A percentile compares a stretch with the other conserved stretches of the same genome.
Conservation (phyloP, 2,113 vertebrate genomes). For the Sterna hirundo region DNA sequence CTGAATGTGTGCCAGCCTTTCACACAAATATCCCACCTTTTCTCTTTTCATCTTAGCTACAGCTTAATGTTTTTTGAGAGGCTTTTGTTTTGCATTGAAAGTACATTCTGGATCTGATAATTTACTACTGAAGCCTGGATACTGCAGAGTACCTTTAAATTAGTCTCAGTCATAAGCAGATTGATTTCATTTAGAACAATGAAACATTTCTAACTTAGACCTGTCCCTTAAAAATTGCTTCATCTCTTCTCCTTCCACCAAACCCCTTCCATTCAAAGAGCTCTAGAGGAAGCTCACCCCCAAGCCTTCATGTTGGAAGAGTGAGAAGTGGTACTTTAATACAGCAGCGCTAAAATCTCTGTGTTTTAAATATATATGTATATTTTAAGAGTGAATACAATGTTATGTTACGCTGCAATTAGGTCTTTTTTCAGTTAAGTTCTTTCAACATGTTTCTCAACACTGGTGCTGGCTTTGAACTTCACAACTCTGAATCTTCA, state of each 20-base stretch:
- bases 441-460: not conserved
- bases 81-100: not conserved
- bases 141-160: not conserved
- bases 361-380: not conserved
- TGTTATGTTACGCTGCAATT: not conserved
- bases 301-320: not conserved
- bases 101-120: not conserved
- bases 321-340: not conserved
- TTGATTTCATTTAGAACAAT: not conserved
- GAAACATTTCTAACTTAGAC: not conserved
- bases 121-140: not conserved
- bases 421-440: not conserved
- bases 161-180: not conserved
- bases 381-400: not conserved
- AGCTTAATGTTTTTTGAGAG: not conserved
- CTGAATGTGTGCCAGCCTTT: not conserved
- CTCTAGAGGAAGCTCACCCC: not conserved
- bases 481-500: not conserved
- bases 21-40: not conserved
- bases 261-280: not conserved
- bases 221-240: not conserved
- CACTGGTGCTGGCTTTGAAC: not conserved
- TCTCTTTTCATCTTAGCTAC: not conserved
- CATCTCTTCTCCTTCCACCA: not conserved
- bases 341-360: not conserved